Percentiles rank a stretch among this genome's conserved stretches.
Conservation (phyloP, 2,113 vertebrate genomes). For the Aythya baeri region DNA sequence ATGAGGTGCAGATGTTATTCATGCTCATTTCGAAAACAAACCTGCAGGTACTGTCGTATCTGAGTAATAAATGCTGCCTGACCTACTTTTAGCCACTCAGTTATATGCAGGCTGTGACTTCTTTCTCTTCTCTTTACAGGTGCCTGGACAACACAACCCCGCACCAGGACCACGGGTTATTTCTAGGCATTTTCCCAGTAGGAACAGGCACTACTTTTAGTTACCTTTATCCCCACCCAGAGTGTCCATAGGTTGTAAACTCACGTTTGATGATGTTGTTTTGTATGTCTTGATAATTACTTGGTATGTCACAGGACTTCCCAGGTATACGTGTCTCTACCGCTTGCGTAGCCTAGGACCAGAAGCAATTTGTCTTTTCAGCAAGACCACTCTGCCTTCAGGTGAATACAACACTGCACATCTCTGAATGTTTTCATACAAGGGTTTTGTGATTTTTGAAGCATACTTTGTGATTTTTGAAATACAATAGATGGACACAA, state of each 20-base stretch:
- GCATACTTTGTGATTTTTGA: background rate
- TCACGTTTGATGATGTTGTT: background rate
- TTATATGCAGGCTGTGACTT: background rate
- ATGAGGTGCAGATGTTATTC: background rate
- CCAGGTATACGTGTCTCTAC: background rate
- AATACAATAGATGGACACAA: background rate
- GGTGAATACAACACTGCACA: background rate
- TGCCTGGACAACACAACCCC: background rate
- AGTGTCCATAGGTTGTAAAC: background rate
- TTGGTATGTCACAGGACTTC: background rate
- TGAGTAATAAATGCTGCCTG: background rate
- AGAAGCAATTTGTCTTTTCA: background rate
- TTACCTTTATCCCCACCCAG: background rate
- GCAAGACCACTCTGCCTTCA: background rate
- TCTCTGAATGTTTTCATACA: background rate
- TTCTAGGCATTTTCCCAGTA: background rate
- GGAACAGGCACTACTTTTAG: background rate
- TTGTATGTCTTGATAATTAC: background rate
- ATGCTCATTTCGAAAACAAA: background rate
- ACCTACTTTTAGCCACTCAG: background rate
- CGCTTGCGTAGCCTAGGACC: background rate
- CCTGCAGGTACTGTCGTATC: background rate
- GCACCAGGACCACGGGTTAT: background rate
- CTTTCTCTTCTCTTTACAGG: background rate
- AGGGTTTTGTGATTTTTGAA: background rate